Evolutionary conservation across 2,888 invertebrate genomes (phyloP), one percentile per base, ranked within the genome.

Genomic region (Isoperla grammatica): DNA sequence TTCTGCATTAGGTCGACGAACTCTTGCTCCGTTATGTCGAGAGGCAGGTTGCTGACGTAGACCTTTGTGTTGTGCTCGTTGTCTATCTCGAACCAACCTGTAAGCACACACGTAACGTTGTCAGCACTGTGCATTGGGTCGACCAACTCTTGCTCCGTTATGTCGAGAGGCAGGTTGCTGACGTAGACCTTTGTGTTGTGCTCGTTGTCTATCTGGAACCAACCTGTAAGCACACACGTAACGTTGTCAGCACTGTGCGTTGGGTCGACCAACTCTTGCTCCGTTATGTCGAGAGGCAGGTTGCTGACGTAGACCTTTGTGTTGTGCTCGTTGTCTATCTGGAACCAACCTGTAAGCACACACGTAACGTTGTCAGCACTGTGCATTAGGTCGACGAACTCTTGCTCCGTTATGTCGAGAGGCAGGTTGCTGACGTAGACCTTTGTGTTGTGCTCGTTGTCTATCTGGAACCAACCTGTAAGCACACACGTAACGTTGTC

Each of bases 181-280:
- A 99, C 95, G 77, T 99, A 99, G 0, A 99, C 95, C 74, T 95
- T 95, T 1, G 95, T 95, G 72, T 95, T 97, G 69, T 87, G 85
- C 20, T 85, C 83, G 60, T 94, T 88, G 63, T 92, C 85, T 29
- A 93, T 78, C 64, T 99, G 90, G 76, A 99, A 97, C 99, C 99
- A 99, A 61, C 86, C 87, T 73, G 80, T 71, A 45, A 66, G 46
- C 37, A 61, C 80, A 45, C n/a, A n/a, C n/a, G n/a, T n/a, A n/a
- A n/a, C n/a, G n/a, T n/a, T n/a, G n/a, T n/a, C n/a, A n/a, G n/a
- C n/a, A n/a, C n/a, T 99, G 68, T 87, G 85, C 91, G 99, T 97
- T 39, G 97, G 76, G 71, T 93, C 89, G 46, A 90, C 82, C 76
- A 95, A 92, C 71, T 91, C 90, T 64, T 95, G 88, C 70, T 95